These are phyloP conservation scores for Dolichotis patagonum DNA, from an alignment of 2,113 vertebrate genomes.

Conservation along the genomic window DNA sequence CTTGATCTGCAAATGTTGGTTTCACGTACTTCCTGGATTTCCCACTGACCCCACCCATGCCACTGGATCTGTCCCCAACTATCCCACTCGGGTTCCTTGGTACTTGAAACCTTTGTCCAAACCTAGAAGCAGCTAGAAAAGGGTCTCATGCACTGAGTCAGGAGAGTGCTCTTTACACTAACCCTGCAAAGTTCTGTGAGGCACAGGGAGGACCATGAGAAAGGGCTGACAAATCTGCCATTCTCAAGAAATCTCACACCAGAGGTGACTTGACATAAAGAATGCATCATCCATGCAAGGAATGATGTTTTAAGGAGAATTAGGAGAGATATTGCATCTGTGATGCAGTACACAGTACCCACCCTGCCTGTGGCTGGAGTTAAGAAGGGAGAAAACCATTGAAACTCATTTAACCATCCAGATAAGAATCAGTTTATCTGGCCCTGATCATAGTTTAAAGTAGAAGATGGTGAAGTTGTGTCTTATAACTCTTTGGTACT, in stretches of 20 bases:
- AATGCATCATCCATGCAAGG: not conserved
- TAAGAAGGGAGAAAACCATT: not conserved
- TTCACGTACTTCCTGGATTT: not conserved
- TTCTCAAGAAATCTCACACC: not conserved
- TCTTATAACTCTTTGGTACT: not conserved
- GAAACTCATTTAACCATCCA: not conserved
- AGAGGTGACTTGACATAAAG: not conserved
- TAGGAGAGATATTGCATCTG: not conserved
- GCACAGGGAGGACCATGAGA: not conserved
- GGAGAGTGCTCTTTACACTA: not conserved
- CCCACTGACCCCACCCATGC: too few species aligned
- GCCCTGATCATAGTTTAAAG: not conserved
- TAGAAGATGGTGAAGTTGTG: not conserved
- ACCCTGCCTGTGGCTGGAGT: too few species aligned
- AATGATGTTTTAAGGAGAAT: not conserved
- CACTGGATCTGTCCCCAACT: not conserved
- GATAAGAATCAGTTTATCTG: not conserved
- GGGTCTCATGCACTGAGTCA: not conserved
- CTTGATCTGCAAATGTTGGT: not conserved
- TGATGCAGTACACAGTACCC: too few species aligned
- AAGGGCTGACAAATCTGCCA: not conserved
- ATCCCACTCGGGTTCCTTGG: too few species aligned
- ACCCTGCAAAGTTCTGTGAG: constrained; percentile 69
- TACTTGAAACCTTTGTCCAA: not conserved
- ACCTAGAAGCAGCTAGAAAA: not conserved